Percentiles rank a stretch among this genome's conserved stretches.
These are phyloP conservation scores for Esox niger DNA, from an alignment of 2,113 vertebrate genomes.

Conservation along the genomic window DNA sequence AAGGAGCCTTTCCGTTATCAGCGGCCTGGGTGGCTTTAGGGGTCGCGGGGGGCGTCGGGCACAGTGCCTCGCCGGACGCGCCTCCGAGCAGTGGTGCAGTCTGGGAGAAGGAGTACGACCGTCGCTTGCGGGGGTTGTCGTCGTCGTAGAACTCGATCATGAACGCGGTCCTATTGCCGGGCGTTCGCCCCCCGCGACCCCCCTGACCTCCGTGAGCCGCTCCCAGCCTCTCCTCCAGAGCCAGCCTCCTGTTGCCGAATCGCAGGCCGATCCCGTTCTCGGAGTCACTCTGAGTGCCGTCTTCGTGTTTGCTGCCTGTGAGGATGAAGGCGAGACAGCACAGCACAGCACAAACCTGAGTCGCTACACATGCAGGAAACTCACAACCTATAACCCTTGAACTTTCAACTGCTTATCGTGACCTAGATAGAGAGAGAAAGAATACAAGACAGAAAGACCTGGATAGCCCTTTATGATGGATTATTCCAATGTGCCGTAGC, in stretches of 20 bases:
- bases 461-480: conserved; percentile 23
- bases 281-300: conserved; percentile 96
- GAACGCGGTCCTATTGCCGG: conserved; percentile 82
- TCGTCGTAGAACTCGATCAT: conserved; percentile 94
- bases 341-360: background rate
- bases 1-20: conserved; percentile 67
- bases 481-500: conserved; percentile 41
- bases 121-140: conserved; percentile 87
- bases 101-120: conserved; percentile 92
- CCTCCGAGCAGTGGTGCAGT: conserved; percentile 70
- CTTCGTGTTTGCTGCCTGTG: conserved; percentile 94
- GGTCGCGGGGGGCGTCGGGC: conserved; percentile 79
- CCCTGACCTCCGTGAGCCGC: conserved; percentile 61
- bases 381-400: conserved; percentile 11
- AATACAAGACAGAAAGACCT: background rate
- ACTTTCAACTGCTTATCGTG: background rate
- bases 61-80: conserved; percentile 76
- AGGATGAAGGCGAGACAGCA: no score
- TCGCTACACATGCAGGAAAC: conserved; percentile 10
- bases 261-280: conserved; percentile 87
- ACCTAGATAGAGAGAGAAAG: background rate
- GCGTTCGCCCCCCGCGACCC: conserved; percentile 55
- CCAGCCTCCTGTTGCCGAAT: conserved; percentile 80
- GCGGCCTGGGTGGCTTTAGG: conserved; percentile 71
- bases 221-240: conserved; percentile 86